phyloP scores from a whole-genome alignment of 1,140 invertebrate species.

The Magallana angulata region DNA sequence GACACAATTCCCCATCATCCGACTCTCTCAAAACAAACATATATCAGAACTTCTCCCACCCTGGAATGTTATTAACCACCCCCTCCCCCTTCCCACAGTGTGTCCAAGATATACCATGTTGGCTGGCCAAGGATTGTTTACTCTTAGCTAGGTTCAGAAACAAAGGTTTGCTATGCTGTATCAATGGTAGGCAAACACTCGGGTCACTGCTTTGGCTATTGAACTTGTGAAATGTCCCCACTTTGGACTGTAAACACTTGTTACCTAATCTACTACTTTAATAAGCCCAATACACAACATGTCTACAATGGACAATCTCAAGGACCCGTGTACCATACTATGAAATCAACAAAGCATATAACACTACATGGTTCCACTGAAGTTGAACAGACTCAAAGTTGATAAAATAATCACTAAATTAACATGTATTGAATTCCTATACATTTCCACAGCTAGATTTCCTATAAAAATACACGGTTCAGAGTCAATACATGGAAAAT shows the following conservation, averaged over 20 bases:
- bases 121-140: neutral
- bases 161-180: neutral
- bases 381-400: too few relatives aligned
- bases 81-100: neutral
- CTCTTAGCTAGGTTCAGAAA: neutral
- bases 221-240: neutral
- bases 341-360: too few relatives aligned
- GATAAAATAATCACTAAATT: too few relatives aligned
- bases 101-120: neutral
- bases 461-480: too few relatives aligned
- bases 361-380: too few relatives aligned
- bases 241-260: neutral
- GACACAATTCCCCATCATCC: neutral
- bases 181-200: neutral
- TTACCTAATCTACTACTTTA: neutral
- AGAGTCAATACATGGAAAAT: too few relatives aligned
- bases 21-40: slow-evolving; percentile 20
- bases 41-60: neutral
- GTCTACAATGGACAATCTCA: too few relatives aligned
- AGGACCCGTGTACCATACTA: too few relatives aligned
- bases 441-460: too few relatives aligned
- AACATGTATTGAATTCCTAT: too few relatives aligned
- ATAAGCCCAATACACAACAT: neutral
- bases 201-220: neutral
- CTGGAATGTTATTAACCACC: neutral